Evolutionary conservation across 2,888 invertebrate genomes (phyloP), one percentile per base, ranked within the genome.

Genomic region (Carpatolechia fugitivella): DNA sequence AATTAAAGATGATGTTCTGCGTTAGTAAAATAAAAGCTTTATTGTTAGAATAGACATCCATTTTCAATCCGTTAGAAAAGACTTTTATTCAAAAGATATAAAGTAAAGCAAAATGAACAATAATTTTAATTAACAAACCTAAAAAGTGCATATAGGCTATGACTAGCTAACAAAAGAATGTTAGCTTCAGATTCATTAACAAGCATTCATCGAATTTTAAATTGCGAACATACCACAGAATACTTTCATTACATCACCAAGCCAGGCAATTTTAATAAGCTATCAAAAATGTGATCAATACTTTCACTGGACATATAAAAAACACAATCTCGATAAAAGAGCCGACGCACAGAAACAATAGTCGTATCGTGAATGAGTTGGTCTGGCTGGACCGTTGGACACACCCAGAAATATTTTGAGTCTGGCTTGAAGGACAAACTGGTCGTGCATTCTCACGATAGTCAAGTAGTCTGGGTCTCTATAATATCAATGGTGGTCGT

Each of bases 391-490:
- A 29, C 44, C 6, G 29, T 13, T 18, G 40, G 18, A 35, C 51
- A 46, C 52, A 38, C 46, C 51, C 55, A 56, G 41, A 53, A 53
- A 53, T 53, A 52, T 24, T 38, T 41, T 3, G 18, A 47, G 30
- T 13, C 14, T 33, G 55, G 50, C 20, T 55, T 31, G 51, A 68
- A 70, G 66, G 68, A 72, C 72, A 74, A 70, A 70, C 67, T 65
- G 66, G 72, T 72, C 73, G 74, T 68, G 69, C 58, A 70, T 81
- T 85, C 83, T 79, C 84, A 84, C 80, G 82, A 71, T 71, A 68
- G 67, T 72, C 69, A 74, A 78, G 74, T 70, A 67, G 70, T 66
- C 58, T 65, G 65, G 58, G 59, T 66, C 69, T 66, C 69, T 64
- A 29, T n/a, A n/a, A n/a, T 44, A 69, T 67, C 63, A 64, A 65